Evolutionary conservation across 1,140 invertebrate genomes (phyloP).

Genomic region (Anadara kagoshimensis): DNA sequence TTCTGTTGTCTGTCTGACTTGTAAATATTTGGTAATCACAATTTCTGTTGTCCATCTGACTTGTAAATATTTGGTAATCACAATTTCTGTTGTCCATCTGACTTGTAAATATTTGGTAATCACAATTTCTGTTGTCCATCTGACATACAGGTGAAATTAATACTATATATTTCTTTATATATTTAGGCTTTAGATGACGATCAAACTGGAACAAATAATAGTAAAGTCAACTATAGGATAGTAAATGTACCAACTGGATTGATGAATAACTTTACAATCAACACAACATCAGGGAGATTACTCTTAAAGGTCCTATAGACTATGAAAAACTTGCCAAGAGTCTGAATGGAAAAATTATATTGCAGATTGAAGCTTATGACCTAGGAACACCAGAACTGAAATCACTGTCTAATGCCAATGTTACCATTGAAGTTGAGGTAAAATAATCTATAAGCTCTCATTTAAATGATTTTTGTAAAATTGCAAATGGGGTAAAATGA

Average conservation of each 20-base stretch:
- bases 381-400: constrained; percentile 31
- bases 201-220: constrained; percentile 49
- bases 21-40: too few relatives aligned
- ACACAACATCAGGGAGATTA: constrained; percentile 49
- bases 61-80: too few relatives aligned
- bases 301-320: constrained; percentile 49
- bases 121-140: too few relatives aligned
- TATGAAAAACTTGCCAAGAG: constrained; percentile 51
- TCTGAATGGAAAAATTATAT: constrained; percentile 42
- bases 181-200: constrained; percentile 71
- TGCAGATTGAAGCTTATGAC: constrained; percentile 53
- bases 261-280: constrained; percentile 52
- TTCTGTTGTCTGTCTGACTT: too few relatives aligned
- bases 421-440: constrained; percentile 61
- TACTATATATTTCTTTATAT: too few relatives aligned
- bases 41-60: too few relatives aligned
- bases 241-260: constrained; percentile 35
- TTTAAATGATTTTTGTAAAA: too few relatives aligned
- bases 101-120: too few relatives aligned
- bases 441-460: not conserved
- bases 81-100: too few relatives aligned
- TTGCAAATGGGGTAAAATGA: too few relatives aligned
- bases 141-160: too few relatives aligned
- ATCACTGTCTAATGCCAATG: constrained; percentile 32
- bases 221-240: constrained; percentile 53